A percentile compares a stretch with the other conserved stretches of the same genome.
These are phyloP conservation scores for fruit fly (Drosophila melanogaster) DNA, from an alignment of 1,140 invertebrate genomes.

Conservation along the genomic window DNA sequence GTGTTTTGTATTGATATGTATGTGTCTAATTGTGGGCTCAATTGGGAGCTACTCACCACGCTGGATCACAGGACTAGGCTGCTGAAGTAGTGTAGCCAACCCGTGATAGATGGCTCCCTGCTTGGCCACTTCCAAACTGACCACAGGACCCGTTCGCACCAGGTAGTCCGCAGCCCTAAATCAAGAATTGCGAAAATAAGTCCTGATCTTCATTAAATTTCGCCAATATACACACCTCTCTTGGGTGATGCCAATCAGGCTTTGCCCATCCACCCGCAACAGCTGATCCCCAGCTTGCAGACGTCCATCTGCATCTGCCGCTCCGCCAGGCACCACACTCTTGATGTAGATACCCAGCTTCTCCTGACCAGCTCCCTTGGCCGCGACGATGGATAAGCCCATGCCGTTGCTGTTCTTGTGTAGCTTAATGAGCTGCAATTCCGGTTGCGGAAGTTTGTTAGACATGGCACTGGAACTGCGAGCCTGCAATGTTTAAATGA, in stretches of 20 bases:
- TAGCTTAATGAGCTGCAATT: slow-evolving; percentile 94
- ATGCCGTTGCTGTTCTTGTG: slow-evolving; percentile 96
- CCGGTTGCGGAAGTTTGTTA: slow-evolving; percentile 85
- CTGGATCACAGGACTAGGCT: slow-evolving; percentile 93
- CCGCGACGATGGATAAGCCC: slow-evolving; percentile 97
- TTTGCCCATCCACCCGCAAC: slow-evolving; percentile 98
- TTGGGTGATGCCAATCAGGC: slow-evolving; percentile 97
- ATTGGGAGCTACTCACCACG: slow-evolving; percentile 87
- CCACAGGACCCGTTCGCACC: slow-evolving; percentile 95
- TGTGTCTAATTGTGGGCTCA: slow-evolving; percentile 10
- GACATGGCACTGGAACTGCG: slow-evolving; percentile 87
- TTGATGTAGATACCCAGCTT: slow-evolving; percentile 98
- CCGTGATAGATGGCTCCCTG: slow-evolving; percentile 98
- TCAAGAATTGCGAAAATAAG: background rate
- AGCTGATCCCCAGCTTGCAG: slow-evolving; percentile 98
- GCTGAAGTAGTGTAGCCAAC: slow-evolving; percentile 95
- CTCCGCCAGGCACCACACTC: slow-evolving; percentile 97
- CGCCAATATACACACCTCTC: slow-evolving; percentile 89
- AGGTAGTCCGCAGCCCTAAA: slow-evolving; percentile 96
- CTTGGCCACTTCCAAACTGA: slow-evolving; percentile 98
- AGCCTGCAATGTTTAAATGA: slow-evolving; percentile 81
- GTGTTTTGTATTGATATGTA: slow-evolving; percentile 42
- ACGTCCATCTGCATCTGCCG: slow-evolving; percentile 96
- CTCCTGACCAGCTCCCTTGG: slow-evolving; percentile 90
- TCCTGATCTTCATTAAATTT: background rate